phyloP scores from a whole-genome alignment of 2,113 vertebrate genomes.

The Ancistrus triradiatus region DNA sequence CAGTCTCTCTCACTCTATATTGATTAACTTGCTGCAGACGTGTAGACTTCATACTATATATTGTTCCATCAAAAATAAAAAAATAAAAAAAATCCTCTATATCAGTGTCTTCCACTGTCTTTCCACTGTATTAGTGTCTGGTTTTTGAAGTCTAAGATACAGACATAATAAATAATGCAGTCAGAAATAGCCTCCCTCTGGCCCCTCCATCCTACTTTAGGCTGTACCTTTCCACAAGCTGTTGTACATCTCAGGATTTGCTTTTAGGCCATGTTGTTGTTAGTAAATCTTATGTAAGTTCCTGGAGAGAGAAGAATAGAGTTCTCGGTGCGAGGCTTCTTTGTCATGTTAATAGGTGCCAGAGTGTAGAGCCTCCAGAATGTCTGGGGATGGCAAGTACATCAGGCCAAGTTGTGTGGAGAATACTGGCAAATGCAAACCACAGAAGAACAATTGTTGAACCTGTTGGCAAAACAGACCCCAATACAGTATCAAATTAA shows the following conservation, averaged over 20 bases:
- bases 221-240: constrained; percentile 52
- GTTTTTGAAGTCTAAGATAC: constrained; percentile 22
- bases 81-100: constrained; percentile 7
- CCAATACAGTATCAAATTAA: constrained; percentile 15
- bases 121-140: too few species aligned
- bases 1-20: not conserved
- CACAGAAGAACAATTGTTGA: not conserved
- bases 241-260: constrained; percentile 57
- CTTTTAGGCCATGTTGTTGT: constrained; percentile 65
- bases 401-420: constrained; percentile 7
- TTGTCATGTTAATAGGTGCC: constrained; percentile 75
- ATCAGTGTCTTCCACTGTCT: too few species aligned
- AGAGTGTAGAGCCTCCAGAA: constrained; percentile 57
- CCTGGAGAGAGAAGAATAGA: constrained; percentile 64
- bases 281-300: constrained; percentile 70
- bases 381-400: constrained; percentile 21
- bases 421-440: constrained; percentile 13
- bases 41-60: constrained; percentile 4
- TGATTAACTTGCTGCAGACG: constrained; percentile 16
- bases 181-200: constrained; percentile 20
- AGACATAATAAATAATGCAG: constrained; percentile 34
- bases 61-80: constrained; percentile 10
- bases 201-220: constrained; percentile 14
- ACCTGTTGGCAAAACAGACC: not conserved
- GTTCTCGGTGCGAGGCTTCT: constrained; percentile 70